phyloP scores from a whole-genome alignment of 2,888 invertebrate genomes.

The Zygaena filipendulae region DNA sequence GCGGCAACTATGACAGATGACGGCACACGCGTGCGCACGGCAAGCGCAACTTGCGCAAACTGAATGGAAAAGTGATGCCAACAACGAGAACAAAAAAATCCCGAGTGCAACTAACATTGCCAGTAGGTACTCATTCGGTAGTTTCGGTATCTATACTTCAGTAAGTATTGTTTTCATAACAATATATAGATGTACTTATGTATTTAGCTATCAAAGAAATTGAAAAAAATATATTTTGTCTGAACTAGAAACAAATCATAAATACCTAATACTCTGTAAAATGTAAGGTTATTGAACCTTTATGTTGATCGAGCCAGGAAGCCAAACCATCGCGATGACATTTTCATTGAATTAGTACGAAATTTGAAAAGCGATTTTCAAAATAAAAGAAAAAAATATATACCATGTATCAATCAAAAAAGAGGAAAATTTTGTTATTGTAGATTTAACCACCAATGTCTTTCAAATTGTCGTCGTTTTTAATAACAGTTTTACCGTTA shows the following conservation, averaged over 20 bases:
- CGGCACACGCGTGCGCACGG: conserved; percentile 32
- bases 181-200: no score
- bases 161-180: no score
- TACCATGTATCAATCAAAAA: conserved; percentile 59
- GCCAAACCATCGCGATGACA: conserved; percentile 52
- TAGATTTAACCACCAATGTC: conserved; percentile 62
- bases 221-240: no score
- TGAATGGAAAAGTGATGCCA: conserved; percentile 22
- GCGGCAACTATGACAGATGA: no score
- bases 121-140: no score
- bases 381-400: conserved; percentile 52
- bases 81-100: conserved; percentile 15
- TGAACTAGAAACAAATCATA: no score
- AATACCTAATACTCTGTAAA: no score
- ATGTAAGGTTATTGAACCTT: no score
- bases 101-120: conserved; percentile 4
- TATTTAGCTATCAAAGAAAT: no score
- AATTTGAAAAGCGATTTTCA: conserved; percentile 60
- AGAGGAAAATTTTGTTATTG: conserved; percentile 62
- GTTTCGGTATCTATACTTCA: no score
- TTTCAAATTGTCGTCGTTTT: conserved; percentile 64
- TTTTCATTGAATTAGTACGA: conserved; percentile 37
- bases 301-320: no score
- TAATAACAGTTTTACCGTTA: conserved; percentile 59
- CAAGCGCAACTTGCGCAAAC: conserved; percentile 45